Base-by-base conservation (phyloP, 2,888 invertebrate species). In the Athalia cordata region DNA sequence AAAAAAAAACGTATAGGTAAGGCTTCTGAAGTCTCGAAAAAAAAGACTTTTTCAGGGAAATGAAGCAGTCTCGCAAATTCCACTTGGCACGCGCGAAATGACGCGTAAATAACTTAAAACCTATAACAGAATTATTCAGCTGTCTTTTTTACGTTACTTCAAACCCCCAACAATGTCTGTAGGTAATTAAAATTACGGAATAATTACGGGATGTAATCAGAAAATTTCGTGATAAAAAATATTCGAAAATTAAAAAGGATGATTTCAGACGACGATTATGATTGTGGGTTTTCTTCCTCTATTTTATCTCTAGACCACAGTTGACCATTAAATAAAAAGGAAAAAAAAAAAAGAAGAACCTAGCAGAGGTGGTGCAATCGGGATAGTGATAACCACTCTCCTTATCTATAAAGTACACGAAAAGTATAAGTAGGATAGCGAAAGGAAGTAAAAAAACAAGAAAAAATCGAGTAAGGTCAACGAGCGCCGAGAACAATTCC, bases 31-130 rank as follows among this genome's bases (percentile, higher is more conserved):
- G 7, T 55, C 9, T 55, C 11, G n/a, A 7, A 7, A 55, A 4
- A 59, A 59, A 45, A 45, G 13, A 15, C 57, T 57, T 47, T 59
- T 59, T n/a, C 47, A 47, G 59, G 59, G 11, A 72, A 59, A 59
- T 72, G 45, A 59, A 72, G 59, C 57, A 72, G 72, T 72, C 72
- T 47, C 57, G 29, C 55, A 15, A 68, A 72, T 72, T 59, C 72
- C 72, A 72, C 72, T 72, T 59, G 72, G 57, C 72, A 72, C 72
- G 72, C 57, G 47, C 72, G 59, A 72, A 72, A 72, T 57, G 47
- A 72, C 47, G 59, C 72, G 72, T 59, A 72, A 72, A 72, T 72
- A 72, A 15, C 47, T 9, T 29, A 29, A n/a, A 52, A 68, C 29
- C 29, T 66, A 49, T 68, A 68, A 8, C 29, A 55, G 55, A 29